A percentile compares a stretch with the other conserved stretches of the same genome.
These are phyloP conservation scores for Ophioninae sp. DNA, from an alignment of 2,888 invertebrate species.

Conservation along the genomic window DNA sequence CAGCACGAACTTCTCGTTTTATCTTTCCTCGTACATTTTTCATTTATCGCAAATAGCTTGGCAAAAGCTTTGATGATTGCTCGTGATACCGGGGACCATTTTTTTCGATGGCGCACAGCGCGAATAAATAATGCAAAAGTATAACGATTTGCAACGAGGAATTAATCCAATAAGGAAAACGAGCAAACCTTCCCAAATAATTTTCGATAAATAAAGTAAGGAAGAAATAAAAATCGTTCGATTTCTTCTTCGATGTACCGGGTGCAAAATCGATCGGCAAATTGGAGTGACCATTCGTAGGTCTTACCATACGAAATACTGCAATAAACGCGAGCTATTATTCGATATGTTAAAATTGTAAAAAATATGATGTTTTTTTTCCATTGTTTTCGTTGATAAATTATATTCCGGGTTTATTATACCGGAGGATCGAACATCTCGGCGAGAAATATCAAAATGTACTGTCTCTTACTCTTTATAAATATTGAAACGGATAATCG, in stretches of 20 bases:
- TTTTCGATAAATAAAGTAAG: background rate
- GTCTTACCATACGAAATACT: background rate
- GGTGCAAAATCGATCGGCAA: slow-evolving; percentile 34
- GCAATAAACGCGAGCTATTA: background rate
- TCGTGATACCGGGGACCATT: too few relatives aligned
- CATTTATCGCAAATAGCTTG: background rate
- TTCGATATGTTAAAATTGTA: background rate
- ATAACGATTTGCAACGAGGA: background rate
- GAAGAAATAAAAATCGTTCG: background rate
- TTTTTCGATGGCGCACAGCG: background rate
- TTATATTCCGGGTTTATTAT: background rate
- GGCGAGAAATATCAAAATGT: background rate
- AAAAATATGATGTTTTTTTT: background rate
- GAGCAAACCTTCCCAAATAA: background rate
- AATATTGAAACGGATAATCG: background rate
- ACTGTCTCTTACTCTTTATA: background rate
- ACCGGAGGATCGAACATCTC: background rate
- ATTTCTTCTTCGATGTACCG: background rate
- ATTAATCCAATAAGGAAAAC: background rate
- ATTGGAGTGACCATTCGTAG: slow-evolving; percentile 5
- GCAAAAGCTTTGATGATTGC: too few relatives aligned
- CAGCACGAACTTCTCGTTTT: background rate
- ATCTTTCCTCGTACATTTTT: background rate
- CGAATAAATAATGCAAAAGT: background rate
- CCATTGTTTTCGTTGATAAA: background rate